Percentiles rank a stretch among this genome's conserved stretches.
Conservation (phyloP, 2,888 invertebrate genomes). For the Axea sp. region DNA sequence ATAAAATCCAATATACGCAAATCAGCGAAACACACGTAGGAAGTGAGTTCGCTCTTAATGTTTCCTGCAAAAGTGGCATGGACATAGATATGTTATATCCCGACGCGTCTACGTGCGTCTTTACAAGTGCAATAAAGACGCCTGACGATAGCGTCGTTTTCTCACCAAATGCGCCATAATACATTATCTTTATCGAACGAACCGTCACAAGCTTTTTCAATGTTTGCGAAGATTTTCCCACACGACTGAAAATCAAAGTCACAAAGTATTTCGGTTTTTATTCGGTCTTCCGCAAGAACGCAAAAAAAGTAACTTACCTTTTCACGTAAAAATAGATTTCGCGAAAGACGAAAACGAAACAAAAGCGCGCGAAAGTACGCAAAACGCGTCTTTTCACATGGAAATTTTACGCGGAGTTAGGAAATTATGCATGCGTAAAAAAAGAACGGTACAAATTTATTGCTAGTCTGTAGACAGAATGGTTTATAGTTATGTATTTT, state of each 20-base stretch:
- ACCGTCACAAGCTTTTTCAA: no score
- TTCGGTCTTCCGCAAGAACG: conserved; percentile 4
- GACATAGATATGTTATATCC: conserved; percentile 34
- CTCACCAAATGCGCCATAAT: conserved; percentile 40
- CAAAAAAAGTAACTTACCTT: conserved; percentile 47
- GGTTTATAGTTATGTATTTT: conserved; percentile 4
- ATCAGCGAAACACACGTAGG: conserved; percentile 45
- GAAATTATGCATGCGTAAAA: conserved; percentile 46
- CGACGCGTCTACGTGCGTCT: conserved; percentile 24
- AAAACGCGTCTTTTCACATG: conserved; percentile 50
- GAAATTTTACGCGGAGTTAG: conserved; percentile 50
- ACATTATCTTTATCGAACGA: conserved; percentile 58
- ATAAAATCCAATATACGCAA: conserved; percentile 50
- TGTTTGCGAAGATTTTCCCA: conserved; percentile 29
- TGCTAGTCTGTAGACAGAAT: conserved; percentile 7
- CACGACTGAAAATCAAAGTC: conserved; percentile 49
- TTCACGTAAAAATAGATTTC: conserved; percentile 42
- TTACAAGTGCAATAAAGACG: conserved; percentile 50
- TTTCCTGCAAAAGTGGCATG: conserved; percentile 44
- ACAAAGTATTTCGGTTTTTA: conserved; percentile 35
- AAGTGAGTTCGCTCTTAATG: conserved; percentile 42
- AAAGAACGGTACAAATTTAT: conserved; percentile 38
- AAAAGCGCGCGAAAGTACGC: conserved; percentile 34
- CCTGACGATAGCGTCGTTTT: conserved; percentile 40
- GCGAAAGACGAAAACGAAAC: conserved; percentile 39